Conservation (phyloP, 1,140 invertebrate genomes). For the Dolichoris vasculosae region DNA sequence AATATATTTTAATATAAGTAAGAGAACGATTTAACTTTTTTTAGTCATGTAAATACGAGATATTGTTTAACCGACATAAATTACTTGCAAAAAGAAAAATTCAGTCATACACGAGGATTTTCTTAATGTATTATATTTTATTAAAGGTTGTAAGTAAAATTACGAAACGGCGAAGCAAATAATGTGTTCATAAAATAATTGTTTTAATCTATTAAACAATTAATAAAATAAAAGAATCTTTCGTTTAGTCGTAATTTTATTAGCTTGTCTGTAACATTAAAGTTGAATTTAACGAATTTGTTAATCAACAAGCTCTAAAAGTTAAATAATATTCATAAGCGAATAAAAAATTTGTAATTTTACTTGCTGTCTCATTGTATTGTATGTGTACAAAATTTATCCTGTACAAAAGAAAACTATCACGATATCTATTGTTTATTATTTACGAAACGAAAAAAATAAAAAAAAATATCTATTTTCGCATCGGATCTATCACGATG, state of each 20-base stretch:
- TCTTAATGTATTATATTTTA: background rate
- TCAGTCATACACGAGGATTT: background rate
- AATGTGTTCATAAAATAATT: too few relatives aligned
- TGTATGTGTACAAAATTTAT: background rate
- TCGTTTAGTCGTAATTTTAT: too few relatives aligned
- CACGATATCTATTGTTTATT: constrained; percentile 46
- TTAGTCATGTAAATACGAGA: constrained; percentile 49
- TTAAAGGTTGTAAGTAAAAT: background rate
- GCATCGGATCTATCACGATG: constrained; percentile 64
- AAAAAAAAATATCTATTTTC: constrained; percentile 63
- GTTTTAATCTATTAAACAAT: too few relatives aligned
- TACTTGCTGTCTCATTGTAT: background rate
- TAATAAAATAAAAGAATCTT: too few relatives aligned
- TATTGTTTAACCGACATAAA: constrained; percentile 47
- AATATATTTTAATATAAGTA: constrained; percentile 55
- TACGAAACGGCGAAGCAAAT: too few relatives aligned
- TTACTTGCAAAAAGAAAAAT: constrained; percentile 48
- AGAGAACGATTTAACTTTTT: constrained; percentile 30
- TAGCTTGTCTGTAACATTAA: too few relatives aligned
- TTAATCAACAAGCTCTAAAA: background rate
- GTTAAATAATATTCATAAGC: background rate
- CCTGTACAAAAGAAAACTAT: background rate
- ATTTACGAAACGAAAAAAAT: constrained; percentile 60
- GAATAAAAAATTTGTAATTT: constrained; percentile 23
- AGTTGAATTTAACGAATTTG: background rate